phyloP scores from a whole-genome alignment of 2,797 vertebrate species.

The Nannoperca australis region DNA sequence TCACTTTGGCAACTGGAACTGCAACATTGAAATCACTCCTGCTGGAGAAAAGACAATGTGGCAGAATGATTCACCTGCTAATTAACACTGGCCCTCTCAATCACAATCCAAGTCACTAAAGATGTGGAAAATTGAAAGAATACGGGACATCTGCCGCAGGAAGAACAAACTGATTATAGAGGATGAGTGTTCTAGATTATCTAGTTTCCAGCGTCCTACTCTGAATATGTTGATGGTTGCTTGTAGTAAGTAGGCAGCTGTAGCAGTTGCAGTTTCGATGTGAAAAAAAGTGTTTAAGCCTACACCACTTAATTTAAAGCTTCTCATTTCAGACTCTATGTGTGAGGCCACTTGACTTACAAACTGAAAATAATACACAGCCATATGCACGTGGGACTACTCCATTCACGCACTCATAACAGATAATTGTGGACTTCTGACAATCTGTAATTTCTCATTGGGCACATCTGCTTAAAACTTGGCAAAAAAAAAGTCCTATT shows the following conservation, averaged over 20 bases:
- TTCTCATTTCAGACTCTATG: neutral
- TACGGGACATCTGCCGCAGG: constrained; percentile 1
- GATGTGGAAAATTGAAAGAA: constrained; percentile 25
- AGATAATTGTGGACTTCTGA: neutral
- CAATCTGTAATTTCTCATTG: neutral
- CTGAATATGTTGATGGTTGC: constrained; percentile 5
- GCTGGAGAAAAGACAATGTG: constrained; percentile 17
- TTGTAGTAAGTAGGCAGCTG: constrained; percentile 10
- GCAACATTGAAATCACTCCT: constrained; percentile 15
- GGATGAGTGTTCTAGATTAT: constrained; percentile 17
- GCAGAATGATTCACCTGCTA: constrained; percentile 27
- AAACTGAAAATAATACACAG: neutral
- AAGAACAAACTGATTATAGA: constrained; percentile 5
- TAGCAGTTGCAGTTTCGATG: neutral
- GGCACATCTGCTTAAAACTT: neutral
- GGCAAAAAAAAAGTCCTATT: neutral
- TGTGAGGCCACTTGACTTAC: neutral
- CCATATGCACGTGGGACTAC: neutral
- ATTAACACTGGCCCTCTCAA: constrained; percentile 27
- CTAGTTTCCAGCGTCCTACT: constrained; percentile 1
- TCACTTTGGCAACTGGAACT: constrained; percentile 15
- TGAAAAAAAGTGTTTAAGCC: constrained; percentile 1
- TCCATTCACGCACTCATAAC: neutral
- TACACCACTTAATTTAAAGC: neutral
- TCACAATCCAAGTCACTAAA: constrained; percentile 24